Percentiles rank a stretch among this genome's conserved stretches.
phyloP scores from a whole-genome alignment of 2,113 vertebrate species.

The Dromaius novaehollandiae region DNA sequence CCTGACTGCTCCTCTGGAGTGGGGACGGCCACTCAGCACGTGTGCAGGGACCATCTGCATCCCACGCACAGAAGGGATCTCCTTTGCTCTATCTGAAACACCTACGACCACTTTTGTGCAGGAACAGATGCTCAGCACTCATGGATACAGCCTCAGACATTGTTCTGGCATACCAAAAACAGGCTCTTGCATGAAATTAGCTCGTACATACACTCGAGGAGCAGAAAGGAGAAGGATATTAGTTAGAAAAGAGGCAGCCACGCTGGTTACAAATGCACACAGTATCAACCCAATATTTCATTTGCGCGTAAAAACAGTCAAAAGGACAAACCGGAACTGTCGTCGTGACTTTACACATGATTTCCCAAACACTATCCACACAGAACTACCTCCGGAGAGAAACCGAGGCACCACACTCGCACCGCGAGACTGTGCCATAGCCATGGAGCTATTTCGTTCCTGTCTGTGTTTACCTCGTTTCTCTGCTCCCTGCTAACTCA shows the following conservation, averaged over 20 bases:
- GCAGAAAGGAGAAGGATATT: neutral
- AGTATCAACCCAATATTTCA: neutral
- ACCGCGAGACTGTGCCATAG: no score
- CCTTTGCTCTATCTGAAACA: neutral
- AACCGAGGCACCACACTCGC: conserved; percentile 24
- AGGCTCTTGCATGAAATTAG: neutral
- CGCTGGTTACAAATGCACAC: neutral
- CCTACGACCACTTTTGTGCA: neutral
- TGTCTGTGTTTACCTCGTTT: neutral
- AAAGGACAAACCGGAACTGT: neutral
- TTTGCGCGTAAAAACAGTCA: neutral
- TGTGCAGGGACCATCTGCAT: rapidly evolving
- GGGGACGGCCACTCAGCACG: neutral
- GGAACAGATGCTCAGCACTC: neutral
- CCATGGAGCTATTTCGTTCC: neutral
- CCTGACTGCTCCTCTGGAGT: neutral
- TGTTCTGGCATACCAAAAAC: neutral
- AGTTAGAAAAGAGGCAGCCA: neutral
- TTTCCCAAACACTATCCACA: neutral
- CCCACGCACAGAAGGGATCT: neutral
- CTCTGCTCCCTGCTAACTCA: conserved; percentile 16
- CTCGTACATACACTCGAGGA: neutral
- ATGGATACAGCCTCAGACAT: neutral
- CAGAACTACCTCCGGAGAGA: neutral
- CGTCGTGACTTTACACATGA: neutral